Percentiles rank a stretch among this genome's conserved stretches.
Conservation (phyloP, 2,113 vertebrate genomes). For the Periophthalmodon schlosseri region DNA sequence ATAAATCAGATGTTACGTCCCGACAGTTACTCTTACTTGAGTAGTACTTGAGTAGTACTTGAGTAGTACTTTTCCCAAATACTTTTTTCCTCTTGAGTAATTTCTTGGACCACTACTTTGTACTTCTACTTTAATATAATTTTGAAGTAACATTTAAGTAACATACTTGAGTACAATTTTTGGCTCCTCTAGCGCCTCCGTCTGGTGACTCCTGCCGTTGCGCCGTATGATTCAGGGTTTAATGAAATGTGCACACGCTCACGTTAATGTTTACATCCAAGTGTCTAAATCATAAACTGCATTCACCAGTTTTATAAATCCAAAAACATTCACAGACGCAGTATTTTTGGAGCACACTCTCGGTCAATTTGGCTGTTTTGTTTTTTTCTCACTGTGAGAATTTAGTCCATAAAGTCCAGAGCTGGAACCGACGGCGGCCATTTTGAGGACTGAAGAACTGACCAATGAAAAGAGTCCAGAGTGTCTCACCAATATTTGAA, state of each 20-base stretch:
- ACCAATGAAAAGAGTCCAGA: conserved; percentile 36
- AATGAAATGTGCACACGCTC: conserved; percentile 50
- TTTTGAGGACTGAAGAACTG: conserved; percentile 54
- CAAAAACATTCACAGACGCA: conserved; percentile 13
- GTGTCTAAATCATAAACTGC: conserved; percentile 63
- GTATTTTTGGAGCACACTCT: conserved; percentile 29
- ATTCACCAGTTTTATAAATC: conserved; percentile 39
- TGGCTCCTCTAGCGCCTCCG: too few relatives aligned
- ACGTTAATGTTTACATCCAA: conserved; percentile 62
- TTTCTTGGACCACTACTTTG: too few relatives aligned
- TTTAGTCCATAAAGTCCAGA: conserved; percentile 57
- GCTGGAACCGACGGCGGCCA: conserved; percentile 26
- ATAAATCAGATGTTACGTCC: too few relatives aligned
- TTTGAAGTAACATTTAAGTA: too few relatives aligned
- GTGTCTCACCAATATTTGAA: conserved; percentile 42
- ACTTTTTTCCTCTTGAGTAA: too few relatives aligned
- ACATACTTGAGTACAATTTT: too few relatives aligned
- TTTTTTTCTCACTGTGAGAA: conserved; percentile 32
- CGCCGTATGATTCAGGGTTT: background rate
- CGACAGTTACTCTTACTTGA: too few relatives aligned
- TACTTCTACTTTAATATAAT: too few relatives aligned
- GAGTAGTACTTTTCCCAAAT: too few relatives aligned
- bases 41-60: too few relatives aligned
- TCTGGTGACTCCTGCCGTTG: background rate
- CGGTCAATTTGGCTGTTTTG: conserved; percentile 48